Conservation (phyloP, 2,797 vertebrate species). For the Premnoplex brunnescens region DNA sequence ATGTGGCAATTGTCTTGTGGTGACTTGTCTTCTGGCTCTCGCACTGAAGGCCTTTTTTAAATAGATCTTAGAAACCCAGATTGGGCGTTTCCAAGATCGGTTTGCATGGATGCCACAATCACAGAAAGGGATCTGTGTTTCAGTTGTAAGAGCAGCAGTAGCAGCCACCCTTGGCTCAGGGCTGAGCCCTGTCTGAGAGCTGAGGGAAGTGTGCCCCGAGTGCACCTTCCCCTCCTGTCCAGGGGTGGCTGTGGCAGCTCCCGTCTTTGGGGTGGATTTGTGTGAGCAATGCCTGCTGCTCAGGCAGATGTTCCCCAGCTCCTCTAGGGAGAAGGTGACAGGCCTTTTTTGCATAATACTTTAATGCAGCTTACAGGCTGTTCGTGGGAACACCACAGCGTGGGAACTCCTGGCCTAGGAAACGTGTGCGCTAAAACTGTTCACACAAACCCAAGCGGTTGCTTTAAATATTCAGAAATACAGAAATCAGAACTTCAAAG, state of each 20-base stretch:
- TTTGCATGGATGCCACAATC: background rate
- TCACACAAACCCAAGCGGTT: background rate
- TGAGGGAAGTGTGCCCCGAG: background rate
- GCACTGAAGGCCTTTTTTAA: background rate
- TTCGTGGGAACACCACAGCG: constrained; percentile 6
- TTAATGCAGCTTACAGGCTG: constrained; percentile 22
- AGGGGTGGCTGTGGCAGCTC: background rate
- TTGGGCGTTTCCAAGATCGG: background rate
- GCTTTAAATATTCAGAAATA: constrained; percentile 39
- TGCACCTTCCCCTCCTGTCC: background rate
- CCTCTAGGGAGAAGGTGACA: background rate
- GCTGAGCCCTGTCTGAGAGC: background rate
- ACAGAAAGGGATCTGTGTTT: background rate
- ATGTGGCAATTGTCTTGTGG: constrained; percentile 61
- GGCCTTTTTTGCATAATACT: constrained; percentile 49
- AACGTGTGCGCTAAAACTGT: background rate
- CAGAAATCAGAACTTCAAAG: constrained; percentile 22
- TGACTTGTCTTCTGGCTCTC: constrained; percentile 53
- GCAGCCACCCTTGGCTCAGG: background rate
- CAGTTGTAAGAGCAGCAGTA: background rate
- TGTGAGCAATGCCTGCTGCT: background rate
- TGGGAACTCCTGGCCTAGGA: constrained; percentile 37
- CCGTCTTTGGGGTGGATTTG: background rate
- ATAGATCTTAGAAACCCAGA: background rate
- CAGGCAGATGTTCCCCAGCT: background rate